phyloP scores from a whole-genome alignment of 2,797 vertebrate genomes.

The Molossus molossus region DNA sequence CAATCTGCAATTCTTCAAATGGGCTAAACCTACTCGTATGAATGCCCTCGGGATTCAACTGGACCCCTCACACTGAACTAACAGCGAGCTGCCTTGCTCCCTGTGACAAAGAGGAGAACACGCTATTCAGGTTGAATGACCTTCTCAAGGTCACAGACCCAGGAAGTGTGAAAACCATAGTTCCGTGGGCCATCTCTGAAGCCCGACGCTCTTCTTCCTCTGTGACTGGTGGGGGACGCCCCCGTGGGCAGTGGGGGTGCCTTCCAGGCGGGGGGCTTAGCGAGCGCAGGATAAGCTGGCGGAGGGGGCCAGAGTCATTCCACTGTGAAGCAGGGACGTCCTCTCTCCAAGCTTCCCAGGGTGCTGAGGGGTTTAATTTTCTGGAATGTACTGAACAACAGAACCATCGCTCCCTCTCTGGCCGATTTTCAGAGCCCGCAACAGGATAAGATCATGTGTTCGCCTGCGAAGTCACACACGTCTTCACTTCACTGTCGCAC shows the following conservation, averaged over 20 bases:
- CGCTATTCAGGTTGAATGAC: not conserved
- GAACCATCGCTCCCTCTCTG: not conserved
- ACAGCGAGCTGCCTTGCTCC: not conserved
- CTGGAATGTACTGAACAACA: not conserved
- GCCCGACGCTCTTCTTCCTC: not conserved
- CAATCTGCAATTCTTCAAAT: not conserved
- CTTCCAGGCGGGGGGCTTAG: not conserved
- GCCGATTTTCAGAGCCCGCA: not conserved
- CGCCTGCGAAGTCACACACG: not conserved
- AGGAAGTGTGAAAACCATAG: not conserved
- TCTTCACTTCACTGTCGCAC: not conserved
- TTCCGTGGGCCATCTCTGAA: not conserved
- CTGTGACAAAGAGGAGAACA: not conserved
- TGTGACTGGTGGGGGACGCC: rapidly evolving
- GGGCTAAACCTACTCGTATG: not conserved
- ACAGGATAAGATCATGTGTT: not conserved
- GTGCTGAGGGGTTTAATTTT: constrained; percentile 1
- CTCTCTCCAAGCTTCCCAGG: not conserved
- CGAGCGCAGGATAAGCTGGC: not conserved
- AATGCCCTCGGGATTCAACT: not conserved
- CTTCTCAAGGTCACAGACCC: not conserved
- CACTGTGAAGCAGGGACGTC: not conserved
- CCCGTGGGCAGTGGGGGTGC: rapidly evolving
- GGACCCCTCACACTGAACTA: not conserved
- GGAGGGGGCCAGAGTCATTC: not conserved